A percentile compares a stretch with the other conserved stretches of the same genome.
Evolutionary conservation across 2,797 vertebrate genomes (phyloP).

Genomic region (Thripadectes ignobilis): DNA sequence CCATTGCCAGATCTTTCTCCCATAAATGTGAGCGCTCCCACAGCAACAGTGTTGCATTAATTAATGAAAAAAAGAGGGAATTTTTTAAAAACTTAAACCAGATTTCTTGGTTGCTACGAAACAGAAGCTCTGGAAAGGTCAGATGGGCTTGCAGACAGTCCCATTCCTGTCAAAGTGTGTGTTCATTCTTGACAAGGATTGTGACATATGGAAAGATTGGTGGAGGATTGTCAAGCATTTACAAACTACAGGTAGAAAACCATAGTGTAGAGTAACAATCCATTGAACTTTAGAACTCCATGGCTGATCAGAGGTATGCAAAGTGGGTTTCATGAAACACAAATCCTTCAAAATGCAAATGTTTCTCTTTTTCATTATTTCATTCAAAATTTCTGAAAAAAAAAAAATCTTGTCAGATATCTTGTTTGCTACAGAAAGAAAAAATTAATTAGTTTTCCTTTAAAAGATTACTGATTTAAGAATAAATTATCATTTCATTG

Average conservation of each 20-base stretch:
- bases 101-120: neutral
- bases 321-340: neutral
- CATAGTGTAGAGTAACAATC: neutral
- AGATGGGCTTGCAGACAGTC: neutral
- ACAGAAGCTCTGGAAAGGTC: neutral
- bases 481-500: neutral
- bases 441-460: neutral
- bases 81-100: neutral
- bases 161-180: neutral
- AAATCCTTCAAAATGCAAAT: neutral
- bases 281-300: neutral
- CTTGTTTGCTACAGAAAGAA: neutral
- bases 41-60: neutral
- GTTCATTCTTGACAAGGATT: neutral
- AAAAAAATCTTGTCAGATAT: neutral
- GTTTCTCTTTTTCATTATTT: neutral
- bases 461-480: neutral
- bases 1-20: neutral
- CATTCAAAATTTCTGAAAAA: neutral
- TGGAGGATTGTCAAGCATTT: neutral
- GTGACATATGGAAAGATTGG: neutral
- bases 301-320: neutral
- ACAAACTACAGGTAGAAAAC: neutral
- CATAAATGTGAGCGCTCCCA: neutral
- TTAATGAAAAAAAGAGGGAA: neutral